Conservation (phyloP, 2,113 vertebrate genomes). For the Macquaria australasica region DNA sequence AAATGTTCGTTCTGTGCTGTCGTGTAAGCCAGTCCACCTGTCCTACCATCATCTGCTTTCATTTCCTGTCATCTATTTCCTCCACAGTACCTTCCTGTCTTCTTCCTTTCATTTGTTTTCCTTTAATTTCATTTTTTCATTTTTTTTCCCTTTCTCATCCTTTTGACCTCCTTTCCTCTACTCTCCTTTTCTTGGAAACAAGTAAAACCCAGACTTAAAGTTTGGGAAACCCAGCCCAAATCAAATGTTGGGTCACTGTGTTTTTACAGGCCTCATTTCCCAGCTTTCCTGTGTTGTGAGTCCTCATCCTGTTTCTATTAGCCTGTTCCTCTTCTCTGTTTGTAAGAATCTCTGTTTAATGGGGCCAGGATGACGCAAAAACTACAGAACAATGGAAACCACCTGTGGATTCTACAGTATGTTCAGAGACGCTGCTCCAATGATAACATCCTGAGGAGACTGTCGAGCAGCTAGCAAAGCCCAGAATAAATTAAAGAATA, state of each 20-base stretch:
- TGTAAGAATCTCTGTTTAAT: constrained; percentile 38
- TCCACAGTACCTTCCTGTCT: background rate
- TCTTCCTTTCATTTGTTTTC: background rate
- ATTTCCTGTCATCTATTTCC: constrained; percentile 1
- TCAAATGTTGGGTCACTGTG: constrained; percentile 27
- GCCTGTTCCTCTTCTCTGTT: constrained; percentile 46
- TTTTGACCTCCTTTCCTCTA: background rate
- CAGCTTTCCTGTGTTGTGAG: constrained; percentile 35
- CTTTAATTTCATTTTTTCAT: background rate
- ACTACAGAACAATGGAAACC: constrained; percentile 47
- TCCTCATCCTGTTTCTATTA: constrained; percentile 69
- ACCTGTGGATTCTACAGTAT: constrained; percentile 32
- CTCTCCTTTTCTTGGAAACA: background rate
- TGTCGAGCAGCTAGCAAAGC: background rate
- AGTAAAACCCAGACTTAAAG: background rate
- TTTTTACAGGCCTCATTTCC: constrained; percentile 58
- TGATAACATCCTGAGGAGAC: constrained; percentile 46
- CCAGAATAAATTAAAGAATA: no score
- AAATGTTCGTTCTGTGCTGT: background rate
- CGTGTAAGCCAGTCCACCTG: background rate
- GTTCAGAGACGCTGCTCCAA: constrained; percentile 3
- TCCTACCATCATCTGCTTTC: background rate
- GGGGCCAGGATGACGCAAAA: constrained; percentile 28
- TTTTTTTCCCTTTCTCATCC: background rate
- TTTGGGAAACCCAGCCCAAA: constrained; percentile 28